Percentiles rank a stretch among this genome's conserved stretches.
Conservation (phyloP, 2,797 vertebrate genomes). For the Pantherophis vulpinus region DNA sequence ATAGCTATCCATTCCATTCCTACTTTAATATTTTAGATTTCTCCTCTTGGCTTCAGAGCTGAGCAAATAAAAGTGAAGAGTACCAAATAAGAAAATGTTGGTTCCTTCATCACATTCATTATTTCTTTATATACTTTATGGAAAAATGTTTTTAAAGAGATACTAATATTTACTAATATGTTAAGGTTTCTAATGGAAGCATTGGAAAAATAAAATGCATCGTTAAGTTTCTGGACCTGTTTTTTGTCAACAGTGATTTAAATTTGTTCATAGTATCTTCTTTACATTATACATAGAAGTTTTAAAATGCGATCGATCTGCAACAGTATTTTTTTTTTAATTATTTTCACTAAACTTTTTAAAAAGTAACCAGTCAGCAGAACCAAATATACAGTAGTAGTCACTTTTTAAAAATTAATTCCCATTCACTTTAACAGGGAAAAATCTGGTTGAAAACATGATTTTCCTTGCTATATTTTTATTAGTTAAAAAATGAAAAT, state of each 20-base stretch:
- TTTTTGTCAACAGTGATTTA: not conserved
- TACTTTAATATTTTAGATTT: not conserved
- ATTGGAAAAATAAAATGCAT: not conserved
- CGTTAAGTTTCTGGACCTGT: not conserved
- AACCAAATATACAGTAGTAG: slow-evolving; percentile 34
- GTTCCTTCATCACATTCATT: not conserved
- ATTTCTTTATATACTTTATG: not conserved
- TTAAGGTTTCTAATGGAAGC: not conserved
- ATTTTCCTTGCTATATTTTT: slow-evolving; percentile 53
- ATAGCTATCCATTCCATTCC: not conserved
- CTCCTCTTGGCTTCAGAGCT: not conserved
- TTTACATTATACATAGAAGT: not conserved
- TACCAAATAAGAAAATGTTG: not conserved
- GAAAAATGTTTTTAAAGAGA: not conserved
- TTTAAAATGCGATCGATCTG: not conserved
- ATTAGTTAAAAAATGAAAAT: slow-evolving; percentile 57
- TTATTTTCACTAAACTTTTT: slow-evolving; percentile 8
- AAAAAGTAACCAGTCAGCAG: slow-evolving; percentile 31
- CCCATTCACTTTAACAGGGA: slow-evolving; percentile 49
- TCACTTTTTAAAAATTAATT: slow-evolving; percentile 50
- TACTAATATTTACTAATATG: not conserved
- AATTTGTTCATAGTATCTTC: not conserved
- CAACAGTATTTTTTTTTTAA: not conserved
- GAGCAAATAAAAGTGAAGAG: not conserved
- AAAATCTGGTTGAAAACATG: slow-evolving; percentile 55